Evolutionary conservation across 2,888 invertebrate genomes (phyloP), one percentile per base, ranked within the genome.

Genomic region (Apotomis betuletana): DNA sequence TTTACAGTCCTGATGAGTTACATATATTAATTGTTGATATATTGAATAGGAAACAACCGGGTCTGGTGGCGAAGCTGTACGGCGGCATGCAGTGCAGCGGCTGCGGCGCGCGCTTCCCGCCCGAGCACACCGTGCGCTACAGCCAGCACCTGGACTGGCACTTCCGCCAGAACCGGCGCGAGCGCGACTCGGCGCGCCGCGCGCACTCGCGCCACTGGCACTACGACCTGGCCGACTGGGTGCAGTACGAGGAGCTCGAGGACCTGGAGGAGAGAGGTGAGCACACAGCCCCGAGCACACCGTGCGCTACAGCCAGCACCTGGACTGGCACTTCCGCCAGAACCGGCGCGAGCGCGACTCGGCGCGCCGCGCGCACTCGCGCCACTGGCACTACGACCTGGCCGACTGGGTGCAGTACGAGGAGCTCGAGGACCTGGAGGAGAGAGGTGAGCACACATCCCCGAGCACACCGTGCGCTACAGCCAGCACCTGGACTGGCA

Each of bases 91-190:
- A 99, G 85, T 99, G 99, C 91, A 97, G 97, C 76, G 97, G 98
- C 67, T 99, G 99, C 91, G 99, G 99, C 49, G 96, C 98, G 74
- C 95, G 99, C 60, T 99, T 99, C 90, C 96, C 97, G 12, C 96
- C 97, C 0, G 97, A 98, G 89, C 96, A 97, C 83, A 97, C 97
- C 8, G 96, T 96, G 77, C 95, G 97, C 75, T 99, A 99, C 90
- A 97, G 96, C 81, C 97, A 98, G 86, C 99, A 99, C 91, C 94
- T 99, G 74, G 99, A 99, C 92, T 99, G 99, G 99, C 99, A 99
- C 92, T 99, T 99, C 93, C 93, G 98, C 0, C 97, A 98, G 89
- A 99, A 99, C 92, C 93, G 98, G 2, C 94, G 96, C 69, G 98
- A 98, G 80, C 95, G 98, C 76, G 97, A 97, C 84, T 96, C 97